These are phyloP conservation scores for Aleiodes sp. DNA, from an alignment of 1,140 invertebrate species.

Conservation along the genomic window DNA sequence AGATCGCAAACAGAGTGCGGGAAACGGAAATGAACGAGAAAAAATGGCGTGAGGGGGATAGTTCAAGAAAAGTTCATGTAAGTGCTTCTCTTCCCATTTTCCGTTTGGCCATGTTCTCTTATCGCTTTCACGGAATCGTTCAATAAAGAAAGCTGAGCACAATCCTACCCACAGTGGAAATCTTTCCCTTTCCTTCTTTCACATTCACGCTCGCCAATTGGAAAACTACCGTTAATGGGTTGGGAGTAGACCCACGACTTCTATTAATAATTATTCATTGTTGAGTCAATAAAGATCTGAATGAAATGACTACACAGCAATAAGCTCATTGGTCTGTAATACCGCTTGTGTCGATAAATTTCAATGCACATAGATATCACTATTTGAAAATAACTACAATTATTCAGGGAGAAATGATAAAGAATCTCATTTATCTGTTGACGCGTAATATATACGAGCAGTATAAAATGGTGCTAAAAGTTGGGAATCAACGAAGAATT, in stretches of 20 bases:
- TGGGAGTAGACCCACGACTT: no score
- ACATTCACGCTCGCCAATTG: not conserved
- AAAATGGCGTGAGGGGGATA: conserved; percentile 12
- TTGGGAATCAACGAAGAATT: not conserved
- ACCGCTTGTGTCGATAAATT: conserved; percentile 1
- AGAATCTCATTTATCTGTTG: conserved; percentile 14
- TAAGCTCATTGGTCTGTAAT: no score
- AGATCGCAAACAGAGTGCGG: conserved; percentile 14
- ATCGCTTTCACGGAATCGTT: conserved; percentile 57
- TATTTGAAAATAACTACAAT: not conserved
- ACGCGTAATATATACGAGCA: not conserved
- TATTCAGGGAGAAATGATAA: not conserved
- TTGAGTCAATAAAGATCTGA: no score
- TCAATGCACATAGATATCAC: not conserved
- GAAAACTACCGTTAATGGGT: not conserved
- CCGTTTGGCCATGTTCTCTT: conserved; percentile 47
- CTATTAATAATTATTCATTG: no score
- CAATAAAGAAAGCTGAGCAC: conserved; percentile 54
- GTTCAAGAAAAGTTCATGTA: not conserved
- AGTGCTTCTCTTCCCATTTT: not conserved
- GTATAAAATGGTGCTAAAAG: conserved; percentile 13
- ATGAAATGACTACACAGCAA: no score
- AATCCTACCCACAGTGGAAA: not conserved
- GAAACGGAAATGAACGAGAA: not conserved
- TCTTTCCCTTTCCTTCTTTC: conserved; percentile 24